Base-by-base conservation (phyloP, 1,140 invertebrate species). In the Zaprionus ornatus region DNA sequence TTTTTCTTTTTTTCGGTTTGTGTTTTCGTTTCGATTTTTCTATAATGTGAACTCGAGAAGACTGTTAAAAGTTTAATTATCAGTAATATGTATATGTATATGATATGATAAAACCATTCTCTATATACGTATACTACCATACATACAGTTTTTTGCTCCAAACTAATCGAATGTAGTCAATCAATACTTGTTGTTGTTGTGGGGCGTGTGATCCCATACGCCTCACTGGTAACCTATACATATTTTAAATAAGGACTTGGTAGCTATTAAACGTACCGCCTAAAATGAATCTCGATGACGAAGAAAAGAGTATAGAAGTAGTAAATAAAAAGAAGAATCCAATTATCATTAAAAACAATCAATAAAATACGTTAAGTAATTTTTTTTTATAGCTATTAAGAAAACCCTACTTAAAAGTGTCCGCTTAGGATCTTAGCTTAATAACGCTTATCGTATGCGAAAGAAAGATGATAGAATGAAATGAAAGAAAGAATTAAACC, bases 11-110 rank as follows among this genome's bases (percentile, higher is more conserved):
- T 15, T 74, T 45, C 37, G 37, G 13, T n/a, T 55, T 40, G 42
- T 6, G 59, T 72, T 65, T 56, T 27, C 55, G 75, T 72, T 55
- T 55, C 23, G 25, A 13, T 56, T 77, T 76, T 73, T 17, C 19
- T 40, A 67, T 80, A 84, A 83, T 88, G 84, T 88, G 65, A 88
- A 90, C 84, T 90, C 57, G 72, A 88, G 69, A 88, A 88, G 84
- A 88, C 84, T 88, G 84, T 88, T 88, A 84, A 78, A 88, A 71
- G 74, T 90, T 88, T 84, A 88, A 88, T 84, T 88, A 88, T 90
- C 84, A 90, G 77, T 88, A 87, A 88, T 78, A 78, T 83, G 59
- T 64, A 66, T 66, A 23, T 76, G 74, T 77, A 50, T 52, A 23
- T 23, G 42, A 50, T 3, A 27, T 9, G 62, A 63, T 59, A 62